Conservation (phyloP, 2,113 vertebrate genomes). For the Zosterops hypoxanthus region DNA sequence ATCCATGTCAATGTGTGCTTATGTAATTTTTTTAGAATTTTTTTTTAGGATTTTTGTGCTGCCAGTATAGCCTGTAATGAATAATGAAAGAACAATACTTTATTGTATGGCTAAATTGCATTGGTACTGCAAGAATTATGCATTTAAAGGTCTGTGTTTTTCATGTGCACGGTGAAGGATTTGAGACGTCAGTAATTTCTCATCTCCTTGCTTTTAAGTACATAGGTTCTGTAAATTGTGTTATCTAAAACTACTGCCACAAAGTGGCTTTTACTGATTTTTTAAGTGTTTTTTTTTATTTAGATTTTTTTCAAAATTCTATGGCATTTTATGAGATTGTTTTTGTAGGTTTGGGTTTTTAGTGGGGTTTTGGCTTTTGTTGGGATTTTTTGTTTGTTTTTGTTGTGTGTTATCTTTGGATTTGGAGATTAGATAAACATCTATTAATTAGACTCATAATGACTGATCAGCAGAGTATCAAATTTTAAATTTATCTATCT, state of each 20-base stretch:
- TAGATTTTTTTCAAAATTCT: neutral
- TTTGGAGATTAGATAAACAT: neutral
- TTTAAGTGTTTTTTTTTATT: neutral
- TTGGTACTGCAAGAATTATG: neutral
- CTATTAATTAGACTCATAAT: neutral
- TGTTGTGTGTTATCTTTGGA: neutral
- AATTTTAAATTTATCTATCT: neutral
- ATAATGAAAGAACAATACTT: neutral
- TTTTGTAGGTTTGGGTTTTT: neutral
- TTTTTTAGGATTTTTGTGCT: neutral
- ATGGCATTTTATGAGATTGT: neutral
- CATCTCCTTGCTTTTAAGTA: neutral
- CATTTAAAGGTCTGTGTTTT: neutral
- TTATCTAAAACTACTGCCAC: neutral
- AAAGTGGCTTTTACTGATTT: neutral
- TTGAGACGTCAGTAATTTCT: neutral
- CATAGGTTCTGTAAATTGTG: neutral
- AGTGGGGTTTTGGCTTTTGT: neutral
- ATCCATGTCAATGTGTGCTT: neutral
- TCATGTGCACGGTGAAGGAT: neutral
- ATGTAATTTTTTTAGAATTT: neutral
- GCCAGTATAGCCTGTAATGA: neutral
- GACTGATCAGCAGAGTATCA: neutral
- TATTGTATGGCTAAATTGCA: neutral
- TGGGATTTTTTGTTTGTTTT: neutral